phyloP scores from a whole-genome alignment of 2,113 vertebrate species.

The Bostrychus sinensis region DNA sequence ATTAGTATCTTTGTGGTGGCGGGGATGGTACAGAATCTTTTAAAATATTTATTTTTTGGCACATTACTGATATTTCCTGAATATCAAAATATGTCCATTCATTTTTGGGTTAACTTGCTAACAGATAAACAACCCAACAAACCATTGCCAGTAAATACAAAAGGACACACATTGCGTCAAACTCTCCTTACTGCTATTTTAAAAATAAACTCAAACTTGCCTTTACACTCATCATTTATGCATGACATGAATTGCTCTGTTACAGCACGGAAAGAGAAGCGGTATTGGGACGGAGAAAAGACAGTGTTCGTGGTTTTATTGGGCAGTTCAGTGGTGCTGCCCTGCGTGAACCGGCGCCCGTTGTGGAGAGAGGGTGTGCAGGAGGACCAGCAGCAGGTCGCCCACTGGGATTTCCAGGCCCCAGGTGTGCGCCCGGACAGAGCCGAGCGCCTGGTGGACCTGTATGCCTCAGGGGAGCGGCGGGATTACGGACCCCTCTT shows the following conservation, averaged over 20 bases:
- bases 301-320: constrained; percentile 80
- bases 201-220: not conserved
- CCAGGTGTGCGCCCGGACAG: constrained; percentile 89
- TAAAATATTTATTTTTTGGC: too few relatives aligned
- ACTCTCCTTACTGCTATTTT: not conserved
- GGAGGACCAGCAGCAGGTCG: constrained; percentile 94
- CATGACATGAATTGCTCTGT: not conserved
- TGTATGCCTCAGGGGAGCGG: constrained; percentile 91
- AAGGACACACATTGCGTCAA: too few relatives aligned
- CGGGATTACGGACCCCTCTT: constrained; percentile 86
- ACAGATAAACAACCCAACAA: too few relatives aligned
- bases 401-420: constrained; percentile 94
- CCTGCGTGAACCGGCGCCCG: constrained; percentile 87
- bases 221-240: not conserved
- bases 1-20: too few relatives aligned
- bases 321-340: constrained; percentile 83
- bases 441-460: constrained; percentile 90
- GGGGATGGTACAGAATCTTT: too few relatives aligned
- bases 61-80: too few relatives aligned
- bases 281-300: constrained; percentile 90
- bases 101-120: too few relatives aligned
- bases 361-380: constrained; percentile 89
- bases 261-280: constrained; percentile 79
- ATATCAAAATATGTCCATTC: too few relatives aligned
- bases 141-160: too few relatives aligned